phyloP scores from a whole-genome alignment of 2,113 vertebrate genomes.

The Saimiri boliviensis region DNA sequence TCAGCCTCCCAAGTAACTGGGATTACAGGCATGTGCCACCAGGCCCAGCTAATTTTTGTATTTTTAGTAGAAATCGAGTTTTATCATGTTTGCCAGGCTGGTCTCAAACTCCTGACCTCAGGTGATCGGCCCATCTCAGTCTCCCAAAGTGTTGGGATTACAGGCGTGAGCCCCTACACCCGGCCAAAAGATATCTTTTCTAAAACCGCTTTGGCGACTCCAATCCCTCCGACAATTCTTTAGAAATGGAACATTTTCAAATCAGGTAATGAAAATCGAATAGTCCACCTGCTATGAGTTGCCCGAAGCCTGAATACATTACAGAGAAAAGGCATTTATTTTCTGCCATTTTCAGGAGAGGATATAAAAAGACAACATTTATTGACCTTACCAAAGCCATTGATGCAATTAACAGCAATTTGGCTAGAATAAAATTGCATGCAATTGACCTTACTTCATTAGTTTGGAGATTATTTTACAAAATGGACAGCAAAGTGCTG shows the following conservation, averaged over 20 bases:
- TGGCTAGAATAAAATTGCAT: conserved; percentile 70
- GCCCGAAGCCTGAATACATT: neutral
- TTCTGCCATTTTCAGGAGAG: conserved; percentile 59
- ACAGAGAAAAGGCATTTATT: conserved; percentile 44
- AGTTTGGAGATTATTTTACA: conserved; percentile 80
- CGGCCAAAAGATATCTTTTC: neutral
- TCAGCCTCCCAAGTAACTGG: no score
- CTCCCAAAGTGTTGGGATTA: no score
- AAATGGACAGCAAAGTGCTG: conserved; percentile 79
- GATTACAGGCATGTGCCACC: no score
- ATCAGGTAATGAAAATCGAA: neutral
- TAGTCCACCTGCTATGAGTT: rapidly evolving
- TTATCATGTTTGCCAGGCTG: no score
- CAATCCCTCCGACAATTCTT: neutral
- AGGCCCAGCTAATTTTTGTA: no score
- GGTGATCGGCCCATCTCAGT: no score
- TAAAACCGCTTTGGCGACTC: neutral
- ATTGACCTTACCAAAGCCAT: conserved; percentile 68
- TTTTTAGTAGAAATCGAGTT: no score
- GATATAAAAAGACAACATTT: conserved; percentile 64
- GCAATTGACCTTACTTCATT: conserved; percentile 81
- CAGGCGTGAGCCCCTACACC: no score
- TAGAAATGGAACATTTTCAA: neutral
- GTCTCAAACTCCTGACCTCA: no score
- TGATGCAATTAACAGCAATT: conserved; percentile 80